Evolutionary conservation across 2,797 vertebrate genomes (phyloP).

Genomic region (Remorina albescens): DNA sequence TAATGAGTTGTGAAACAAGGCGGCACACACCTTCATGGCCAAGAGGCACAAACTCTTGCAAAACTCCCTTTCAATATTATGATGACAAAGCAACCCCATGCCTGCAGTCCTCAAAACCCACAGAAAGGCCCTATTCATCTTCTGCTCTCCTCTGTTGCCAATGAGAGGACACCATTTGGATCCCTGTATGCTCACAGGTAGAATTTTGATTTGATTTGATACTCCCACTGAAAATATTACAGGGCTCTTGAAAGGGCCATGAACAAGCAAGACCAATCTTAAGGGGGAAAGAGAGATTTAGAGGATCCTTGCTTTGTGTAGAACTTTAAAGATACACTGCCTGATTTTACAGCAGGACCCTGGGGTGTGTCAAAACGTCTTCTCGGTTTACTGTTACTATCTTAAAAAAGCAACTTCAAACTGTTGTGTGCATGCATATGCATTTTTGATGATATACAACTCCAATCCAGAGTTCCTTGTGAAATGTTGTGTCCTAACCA

Average conservation of each 20-base stretch:
- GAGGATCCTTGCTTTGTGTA: conserved; percentile 30
- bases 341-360: neutral
- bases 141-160: conserved; percentile 51
- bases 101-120: conserved; percentile 51
- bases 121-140: conserved; percentile 64
- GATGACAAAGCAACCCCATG: conserved; percentile 64
- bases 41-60: conserved; percentile 52
- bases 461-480: neutral
- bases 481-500: neutral
- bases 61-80: conserved; percentile 58
- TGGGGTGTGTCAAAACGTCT: conserved; percentile 4
- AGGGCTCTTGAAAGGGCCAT: conserved; percentile 14
- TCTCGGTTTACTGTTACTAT: neutral
- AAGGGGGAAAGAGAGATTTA: conserved; percentile 68
- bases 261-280: conserved; percentile 35
- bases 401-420: neutral
- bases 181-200: conserved; percentile 36
- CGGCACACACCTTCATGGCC: conserved; percentile 51
- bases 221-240: conserved; percentile 51
- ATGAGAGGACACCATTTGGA: conserved; percentile 48
- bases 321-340: conserved; percentile 25
- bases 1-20: conserved; percentile 71
- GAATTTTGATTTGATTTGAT: conserved; percentile 64
- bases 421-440: too few relatives aligned
- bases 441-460: neutral